Conservation (phyloP, 2,888 invertebrate species). For the Ornithoptera priamus region DNA sequence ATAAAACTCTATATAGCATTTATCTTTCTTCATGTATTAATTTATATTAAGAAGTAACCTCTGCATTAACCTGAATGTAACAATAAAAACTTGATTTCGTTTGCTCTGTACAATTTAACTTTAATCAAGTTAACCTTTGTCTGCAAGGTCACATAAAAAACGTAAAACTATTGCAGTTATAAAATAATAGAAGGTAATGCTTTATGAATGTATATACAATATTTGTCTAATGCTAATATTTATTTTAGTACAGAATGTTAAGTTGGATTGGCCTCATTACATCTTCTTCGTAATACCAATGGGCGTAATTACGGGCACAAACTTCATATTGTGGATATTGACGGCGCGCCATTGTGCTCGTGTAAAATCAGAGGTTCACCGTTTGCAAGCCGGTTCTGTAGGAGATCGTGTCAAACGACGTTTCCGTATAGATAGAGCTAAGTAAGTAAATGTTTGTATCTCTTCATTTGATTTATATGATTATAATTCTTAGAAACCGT, state of each 20-base stretch:
- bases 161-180: not conserved
- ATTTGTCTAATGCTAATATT: constrained; percentile 6
- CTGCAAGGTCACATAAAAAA: not conserved
- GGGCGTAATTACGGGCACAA: constrained; percentile 82
- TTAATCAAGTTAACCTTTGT: not conserved
- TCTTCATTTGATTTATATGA: not conserved
- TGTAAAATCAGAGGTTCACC: constrained; percentile 87
- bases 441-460: constrained; percentile 68
- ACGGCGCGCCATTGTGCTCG: constrained; percentile 85
- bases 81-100: too few relatives aligned
- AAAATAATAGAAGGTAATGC: not conserved
- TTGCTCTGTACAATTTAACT: not conserved
- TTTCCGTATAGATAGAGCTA: constrained; percentile 84
- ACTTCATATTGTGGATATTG: constrained; percentile 83
- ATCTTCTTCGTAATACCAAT: constrained; percentile 84
- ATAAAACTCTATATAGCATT: too few relatives aligned
- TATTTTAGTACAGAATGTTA: constrained; percentile 61
- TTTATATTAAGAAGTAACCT: too few relatives aligned
- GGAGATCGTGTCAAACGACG: constrained; percentile 80
- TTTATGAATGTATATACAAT: not conserved
- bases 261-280: constrained; percentile 71
- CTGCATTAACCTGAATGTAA: too few relatives aligned
- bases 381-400: constrained; percentile 82
- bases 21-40: too few relatives aligned
- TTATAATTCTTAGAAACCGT: not conserved